Evolutionary conservation across 2,888 invertebrate genomes (phyloP), one percentile per base, ranked within the genome.

Genomic region (Drosophila formosana): DNA sequence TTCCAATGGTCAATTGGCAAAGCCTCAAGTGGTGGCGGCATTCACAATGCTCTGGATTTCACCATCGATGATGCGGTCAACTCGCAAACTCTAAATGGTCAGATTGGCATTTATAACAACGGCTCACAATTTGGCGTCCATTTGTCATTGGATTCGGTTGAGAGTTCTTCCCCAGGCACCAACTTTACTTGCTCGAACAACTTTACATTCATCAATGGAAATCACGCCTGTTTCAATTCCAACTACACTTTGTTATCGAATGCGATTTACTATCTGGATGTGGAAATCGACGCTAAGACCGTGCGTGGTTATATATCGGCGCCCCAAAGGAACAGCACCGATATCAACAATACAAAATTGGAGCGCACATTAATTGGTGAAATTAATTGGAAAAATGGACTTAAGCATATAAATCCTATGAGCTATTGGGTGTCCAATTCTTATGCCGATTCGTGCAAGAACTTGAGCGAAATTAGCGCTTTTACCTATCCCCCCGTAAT

Each of bases 181-280:
- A 28, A 34, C 0, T 51, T 53, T 7, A 41, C 9, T 0, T 58
- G 65, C 41, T 46, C 37, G 2, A 3, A n/a, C 37, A 9, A 9
- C 13, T 47, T 34, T 18, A 13, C 56, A 11, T 13, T 46, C 4
- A 13, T 6, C 4, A 13, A 2, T 2, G 41, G 18, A 11, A 53
- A 1, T 8, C 23, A 45, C 7, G n/a, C 32, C 8, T 66, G 66
- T 18, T 50, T 11, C 0, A 66, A 37, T 37, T 37, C 32, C 26
- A 50, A 55, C 28, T 66, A 55, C 26, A 34, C 6, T 18, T n/a
- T 66, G 6, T 25, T 34, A 28, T 32, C 39, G 4, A 62, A 66
- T 23, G 62, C 37, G 2, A 45, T 62, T 4, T 66, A 66, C n/a
- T 62, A 18, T 51, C 45, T 66, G 3, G 66, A 66, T 62, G 66